Base-by-base conservation (phyloP, 2,113 vertebrate genomes). In the Aythya baeri region DNA sequence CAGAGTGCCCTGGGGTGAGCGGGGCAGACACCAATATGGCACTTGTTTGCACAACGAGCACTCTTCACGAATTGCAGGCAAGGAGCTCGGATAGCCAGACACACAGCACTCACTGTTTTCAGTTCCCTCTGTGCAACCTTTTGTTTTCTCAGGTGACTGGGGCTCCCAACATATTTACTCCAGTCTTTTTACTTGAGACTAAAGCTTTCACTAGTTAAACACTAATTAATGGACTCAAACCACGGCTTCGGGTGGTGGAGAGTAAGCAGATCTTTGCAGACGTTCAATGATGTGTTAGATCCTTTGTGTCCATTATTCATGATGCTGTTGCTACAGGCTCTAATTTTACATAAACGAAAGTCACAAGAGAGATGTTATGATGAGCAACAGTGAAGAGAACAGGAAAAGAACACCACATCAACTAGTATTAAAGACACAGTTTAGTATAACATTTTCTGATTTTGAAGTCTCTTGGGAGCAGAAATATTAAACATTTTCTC, bases 221-320 rank as follows among this genome's bases (percentile, higher is more conserved):
- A 44, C 57, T 83, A 61, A 83, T n/a, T 73, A 80, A 43, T 0
- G 2, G 61, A 57, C 43, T 59, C 34, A 57, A 54, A 91, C 67
- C 14, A 79, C 27, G 34, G 76, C 70, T 89, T 87, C 74, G 49
- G 36, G 82, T 58, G 90, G 57, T 4, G 38, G 55, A 26, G 49
- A 58, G 58, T 0, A 20, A 83, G 90, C 54, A 79, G 75, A 71
- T 71, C 78, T 49, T 6, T 86, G 89, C 65, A 77, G 82, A 63
- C 54, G 55, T 86, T 73, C 6, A 2, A 21, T 0, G 1, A 29
- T 12, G 63, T 20, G 46, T 21, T 78, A 1, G 3, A 32, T 52
- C 50, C 62, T 74, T 36, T 4, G 5, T 75, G 95, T 87, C 95
- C 93, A 95, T 97, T 94, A 96, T 97, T 96, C 93, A 95, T 84